Evolutionary conservation across 2,113 vertebrate genomes (phyloP).

Genomic region (Xyrauchen texanus): DNA sequence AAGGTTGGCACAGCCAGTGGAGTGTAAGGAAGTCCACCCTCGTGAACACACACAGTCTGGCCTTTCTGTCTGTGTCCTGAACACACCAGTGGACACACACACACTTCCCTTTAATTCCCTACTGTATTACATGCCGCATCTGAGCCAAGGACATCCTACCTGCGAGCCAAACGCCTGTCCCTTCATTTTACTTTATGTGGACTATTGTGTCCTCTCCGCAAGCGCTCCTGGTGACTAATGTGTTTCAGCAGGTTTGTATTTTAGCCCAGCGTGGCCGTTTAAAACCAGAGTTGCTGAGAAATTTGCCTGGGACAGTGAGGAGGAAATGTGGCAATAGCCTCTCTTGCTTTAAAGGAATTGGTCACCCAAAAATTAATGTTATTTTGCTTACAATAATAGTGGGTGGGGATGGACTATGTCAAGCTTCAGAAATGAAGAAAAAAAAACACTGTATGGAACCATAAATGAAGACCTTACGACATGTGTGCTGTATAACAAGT

Average conservation of each 20-base stretch:
- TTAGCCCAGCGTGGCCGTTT: slow-evolving; percentile 13
- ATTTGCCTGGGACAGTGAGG: background rate
- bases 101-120: slow-evolving; percentile 5
- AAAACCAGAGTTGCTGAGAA: slow-evolving; percentile 15
- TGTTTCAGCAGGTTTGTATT: slow-evolving; percentile 25
- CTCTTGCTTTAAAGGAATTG: too few relatives aligned
- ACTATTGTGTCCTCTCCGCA: background rate
- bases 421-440: too few relatives aligned
- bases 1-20: too few relatives aligned
- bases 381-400: too few relatives aligned
- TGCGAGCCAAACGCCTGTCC: slow-evolving; percentile 17
- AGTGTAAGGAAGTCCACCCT: too few relatives aligned
- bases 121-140: background rate
- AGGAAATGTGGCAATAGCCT: too few relatives aligned
- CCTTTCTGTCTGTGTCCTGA: too few relatives aligned
- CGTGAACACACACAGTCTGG: background rate
- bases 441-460: too few relatives aligned
- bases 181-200: slow-evolving; percentile 33
- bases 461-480: too few relatives aligned
- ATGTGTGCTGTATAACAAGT: too few relatives aligned
- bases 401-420: too few relatives aligned
- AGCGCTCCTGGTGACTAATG: slow-evolving; percentile 26
- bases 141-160: slow-evolving; percentile 32
- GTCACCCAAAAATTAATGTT: too few relatives aligned
- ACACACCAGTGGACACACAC: background rate